phyloP scores from a whole-genome alignment of 2,113 vertebrate genomes.

The Psilopsiagon aurifrons region DNA sequence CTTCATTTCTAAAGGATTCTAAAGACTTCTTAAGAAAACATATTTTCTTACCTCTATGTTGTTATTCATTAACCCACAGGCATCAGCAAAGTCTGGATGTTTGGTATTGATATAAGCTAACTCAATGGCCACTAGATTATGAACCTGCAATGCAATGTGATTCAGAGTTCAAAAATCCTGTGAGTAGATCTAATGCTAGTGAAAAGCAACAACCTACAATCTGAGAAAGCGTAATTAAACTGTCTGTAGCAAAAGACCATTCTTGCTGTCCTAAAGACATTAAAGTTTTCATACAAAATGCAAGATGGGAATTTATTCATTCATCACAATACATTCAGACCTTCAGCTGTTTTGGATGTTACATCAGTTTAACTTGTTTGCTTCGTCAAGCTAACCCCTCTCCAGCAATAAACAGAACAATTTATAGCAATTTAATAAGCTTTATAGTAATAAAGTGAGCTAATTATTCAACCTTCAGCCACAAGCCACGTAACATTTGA shows the following conservation, averaged over 20 bases:
- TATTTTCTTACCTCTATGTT: conserved; percentile 90
- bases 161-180: not conserved
- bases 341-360: not conserved
- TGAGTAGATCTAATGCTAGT: not conserved
- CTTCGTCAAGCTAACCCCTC: not conserved
- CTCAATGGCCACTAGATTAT: conserved; percentile 97
- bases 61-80: conserved; percentile 96
- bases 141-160: conserved; percentile 80
- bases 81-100: conserved; percentile 98
- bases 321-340: not conserved
- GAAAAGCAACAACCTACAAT: not conserved
- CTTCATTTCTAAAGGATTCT: not conserved
- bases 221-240: not conserved
- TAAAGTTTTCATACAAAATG: not conserved
- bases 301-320: not conserved
- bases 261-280: not conserved
- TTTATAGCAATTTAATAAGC: not conserved
- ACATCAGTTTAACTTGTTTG: not conserved
- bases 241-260: rapidly evolving
- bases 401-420: not conserved
- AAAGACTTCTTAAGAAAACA: not conserved
- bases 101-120: conserved; percentile 99
- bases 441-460: not conserved
- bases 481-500: not conserved
- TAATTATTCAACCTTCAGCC: not conserved